Evolutionary conservation across 2,113 vertebrate genomes (phyloP).

Genomic region (Engraulis encrasicolus): DNA sequence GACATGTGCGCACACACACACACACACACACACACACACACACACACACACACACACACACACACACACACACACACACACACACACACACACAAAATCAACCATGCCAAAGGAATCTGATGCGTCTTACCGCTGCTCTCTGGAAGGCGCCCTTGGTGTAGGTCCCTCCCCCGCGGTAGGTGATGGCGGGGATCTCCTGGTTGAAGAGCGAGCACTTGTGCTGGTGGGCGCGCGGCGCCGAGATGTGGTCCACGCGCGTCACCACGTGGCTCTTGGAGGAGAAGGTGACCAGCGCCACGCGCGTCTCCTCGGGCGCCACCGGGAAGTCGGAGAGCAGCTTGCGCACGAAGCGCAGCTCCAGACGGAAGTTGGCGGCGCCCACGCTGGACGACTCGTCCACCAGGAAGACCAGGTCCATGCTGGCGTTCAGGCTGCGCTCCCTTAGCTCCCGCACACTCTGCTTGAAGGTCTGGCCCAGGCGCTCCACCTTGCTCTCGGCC

Average conservation of each 20-base stretch:
- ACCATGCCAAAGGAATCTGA: too few relatives aligned
- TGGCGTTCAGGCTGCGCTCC: slow-evolving; percentile 80
- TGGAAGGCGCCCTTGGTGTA: slow-evolving; percentile 97
- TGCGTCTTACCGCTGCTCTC: slow-evolving; percentile 92
- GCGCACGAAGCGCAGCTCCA: slow-evolving; percentile 91
- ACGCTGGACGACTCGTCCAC: slow-evolving; percentile 98
- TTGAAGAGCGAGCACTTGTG: slow-evolving; percentile 96
- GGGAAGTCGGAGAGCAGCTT: slow-evolving; percentile 98
- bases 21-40: too few relatives aligned
- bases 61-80: too few relatives aligned
- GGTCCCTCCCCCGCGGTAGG: slow-evolving; percentile 94
- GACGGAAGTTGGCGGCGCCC: slow-evolving; percentile 89
- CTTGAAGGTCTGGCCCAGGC: slow-evolving; percentile 89
- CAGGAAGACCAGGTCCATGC: slow-evolving; percentile 91
- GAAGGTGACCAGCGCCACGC: slow-evolving; percentile 94
- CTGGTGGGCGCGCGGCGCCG: slow-evolving; percentile 83
- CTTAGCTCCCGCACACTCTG: slow-evolving; percentile 87
- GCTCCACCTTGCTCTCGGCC: slow-evolving; percentile 85
- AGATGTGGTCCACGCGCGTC: slow-evolving; percentile 93
- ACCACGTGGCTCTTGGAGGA: slow-evolving; percentile 94
- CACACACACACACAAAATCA: too few relatives aligned
- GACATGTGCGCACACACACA: too few relatives aligned
- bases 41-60: too few relatives aligned
- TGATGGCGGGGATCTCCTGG: slow-evolving; percentile 92
- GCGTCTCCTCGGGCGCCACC: slow-evolving; percentile 88